Evolutionary conservation across 1,140 invertebrate species (phyloP), one percentile per base, ranked within the genome.

Genomic region (Harlomillsia oculata): DNA sequence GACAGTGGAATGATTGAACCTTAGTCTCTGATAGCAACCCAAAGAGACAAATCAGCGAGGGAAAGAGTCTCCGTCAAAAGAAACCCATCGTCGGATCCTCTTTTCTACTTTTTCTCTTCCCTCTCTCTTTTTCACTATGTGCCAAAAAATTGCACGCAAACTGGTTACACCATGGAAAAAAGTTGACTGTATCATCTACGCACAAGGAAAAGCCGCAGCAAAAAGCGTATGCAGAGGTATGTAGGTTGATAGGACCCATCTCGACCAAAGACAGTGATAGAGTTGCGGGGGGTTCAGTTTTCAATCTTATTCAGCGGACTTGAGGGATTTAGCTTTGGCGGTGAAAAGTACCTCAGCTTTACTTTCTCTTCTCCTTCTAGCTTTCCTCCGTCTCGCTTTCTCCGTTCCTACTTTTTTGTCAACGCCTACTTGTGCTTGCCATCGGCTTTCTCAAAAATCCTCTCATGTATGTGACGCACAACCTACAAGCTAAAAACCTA

Each of bases 271-370:
- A 48, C 45, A 48, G 45, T 48, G 45, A 48, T 48, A 48, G 45
- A 48, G 45, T 48, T 48, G 45, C 45, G 45, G 45, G 45, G 43
- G 45, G 29, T 34, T 48, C 29, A 29, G 29, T 48, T 48, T 48
- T 48, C 45, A 48, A 48, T 48, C 45, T 48, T 48, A 48, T 48
- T 48, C 29, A 48, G 25, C 45, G 45, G 45, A 48, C 45, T 48
- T 18, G 45, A 48, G 45, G 45, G 45, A 48, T 48, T 48, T 48
- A 11, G 45, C 29, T 48, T 30, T 48, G 45, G 28, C 29, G 29
- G 29, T 34, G 18, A 5, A 48, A 16, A 48, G n/a, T 32, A 48
- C 29, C 4, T 8, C 26, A 16, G n/a, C n/a, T 29, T 48, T 34
- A 32, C 28, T 48, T 48, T 45, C 43, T 45, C 26, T 29, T 18